Base-by-base conservation (phyloP, 2,113 vertebrate species). In the Xiphophorus couchianus region DNA sequence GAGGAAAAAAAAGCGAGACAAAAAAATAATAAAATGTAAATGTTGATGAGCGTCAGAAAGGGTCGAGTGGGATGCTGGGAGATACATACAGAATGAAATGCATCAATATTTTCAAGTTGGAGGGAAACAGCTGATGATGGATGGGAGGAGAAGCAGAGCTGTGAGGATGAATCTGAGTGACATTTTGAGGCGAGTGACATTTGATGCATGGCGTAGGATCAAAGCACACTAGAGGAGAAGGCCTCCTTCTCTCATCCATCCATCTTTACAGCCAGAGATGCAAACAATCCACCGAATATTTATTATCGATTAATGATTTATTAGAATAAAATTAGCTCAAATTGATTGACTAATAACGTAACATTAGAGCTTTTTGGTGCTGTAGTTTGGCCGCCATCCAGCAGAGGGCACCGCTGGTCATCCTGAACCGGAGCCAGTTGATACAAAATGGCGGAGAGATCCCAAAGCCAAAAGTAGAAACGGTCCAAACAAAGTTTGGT, bases 161-260 rank as follows among this genome's bases (percentile, higher is more conserved):
- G 76, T 83, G 83, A 89, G 76, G 81, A 78, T 51, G 80, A 83
- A 78, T 69, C 74, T 86, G 87, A 89, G 76, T 88, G 89, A 89
- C 88, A 91, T 88, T 90, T 92, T 11, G 73, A 88, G 72, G 74
- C 12, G 70, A 81, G 58, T 91, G 92, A 88, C 90, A 92, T 90
- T 79, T 30, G 85, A 79, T 81, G 86, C 65, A 73, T 80, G 81
- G 73, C 1, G 30, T 74, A 30, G 70, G 73, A 84, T 87, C 84
- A 82, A 86, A 89, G 81, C 79, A 71, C 68, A 68, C 78, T 63
- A 6, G 30, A 61, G 54, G 64, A 82, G 62, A 66, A 14, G 27
- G 12, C n/a, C n/a, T 68, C 17, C 71, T 37, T 37, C 79, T 71
- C 28, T 33, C 72, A 44, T 82, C 22, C 6, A 19, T 10, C 48